Evolutionary conservation across 2,113 vertebrate species (phyloP), one percentile per base, ranked within the genome.

Genomic region (Platichthys stellatus): DNA sequence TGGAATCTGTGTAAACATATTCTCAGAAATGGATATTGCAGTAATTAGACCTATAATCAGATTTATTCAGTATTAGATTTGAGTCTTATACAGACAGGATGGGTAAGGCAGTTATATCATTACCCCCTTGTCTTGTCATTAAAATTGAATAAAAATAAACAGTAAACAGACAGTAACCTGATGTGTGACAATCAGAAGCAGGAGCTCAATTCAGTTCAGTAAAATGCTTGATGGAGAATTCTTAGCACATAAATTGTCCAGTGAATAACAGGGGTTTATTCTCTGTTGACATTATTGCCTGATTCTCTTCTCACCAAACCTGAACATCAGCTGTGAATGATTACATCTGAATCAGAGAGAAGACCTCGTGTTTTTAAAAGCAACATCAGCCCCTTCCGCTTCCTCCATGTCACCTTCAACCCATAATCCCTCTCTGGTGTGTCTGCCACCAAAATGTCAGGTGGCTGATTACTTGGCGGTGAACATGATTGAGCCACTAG

Each of bases 401-500:
- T 93, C 47, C 96, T 95, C 97, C 98, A 98, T 0, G 96, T 97
- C 58, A 96, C 95, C 65, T 93, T 97, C 3, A 98, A 0, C 0
- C 97, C 97, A 8, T 98, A 99, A 78, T 96, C 93, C 0, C 82
- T 93, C 86, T 97, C 96, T 0, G 97, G 97, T 2, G 97, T 98
- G 49, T 98, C 96, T 2, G 89, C 54, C 4, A 95, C 97, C 71
- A 98, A 92, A 5, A 95, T 73, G 14, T 93, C 87, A 20, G 81
- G 26, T n/a, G 89, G 86, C 6, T 20, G 60, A 6, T 67, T 72
- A 58, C 8, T 64, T 2, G 92, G 73, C 3, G 83, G 78, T 0
- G 20, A 58, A 28, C 31, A 31, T 31, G 31, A 31, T 31, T 63
- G 72, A 0, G 12, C 18, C 14, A 84, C 86, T 2, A 89, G 70